phyloP scores from a whole-genome alignment of 1,140 invertebrate genomes.

The Lasaia peninsularis region DNA sequence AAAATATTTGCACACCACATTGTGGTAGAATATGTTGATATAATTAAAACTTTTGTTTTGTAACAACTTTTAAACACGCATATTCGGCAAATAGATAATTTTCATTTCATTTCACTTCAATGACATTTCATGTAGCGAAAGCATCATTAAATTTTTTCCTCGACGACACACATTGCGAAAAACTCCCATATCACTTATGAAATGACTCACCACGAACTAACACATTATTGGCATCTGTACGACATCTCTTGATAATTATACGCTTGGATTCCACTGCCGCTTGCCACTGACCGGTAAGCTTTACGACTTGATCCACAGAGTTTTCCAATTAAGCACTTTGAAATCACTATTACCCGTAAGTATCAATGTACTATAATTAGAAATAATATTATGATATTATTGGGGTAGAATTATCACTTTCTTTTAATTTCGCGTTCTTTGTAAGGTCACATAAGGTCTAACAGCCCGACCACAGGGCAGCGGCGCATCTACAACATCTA shows the following conservation, averaged over 20 bases:
- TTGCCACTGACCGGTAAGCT: conserved; percentile 7
- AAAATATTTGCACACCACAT: too few species aligned
- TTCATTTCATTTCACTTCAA: too few species aligned
- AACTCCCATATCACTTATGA: not conserved
- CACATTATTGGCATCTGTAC: not conserved
- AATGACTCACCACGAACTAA: not conserved
- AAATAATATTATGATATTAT: not conserved
- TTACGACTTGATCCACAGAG: not conserved
- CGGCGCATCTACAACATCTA: too few species aligned
- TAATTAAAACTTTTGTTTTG: too few species aligned
- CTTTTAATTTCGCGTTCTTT: conserved; percentile 30
- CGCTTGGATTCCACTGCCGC: conserved; percentile 11
- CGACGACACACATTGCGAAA: not conserved
- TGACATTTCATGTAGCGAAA: conserved; percentile 6
- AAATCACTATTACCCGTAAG: not conserved
- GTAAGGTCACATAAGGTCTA: too few species aligned
- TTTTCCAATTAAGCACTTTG: conserved; percentile 8
- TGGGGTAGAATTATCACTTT: not conserved
- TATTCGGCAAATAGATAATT: too few species aligned
- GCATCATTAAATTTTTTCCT: conserved; percentile 9
- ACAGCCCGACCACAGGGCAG: too few species aligned
- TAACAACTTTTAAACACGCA: too few species aligned
- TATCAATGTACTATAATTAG: not conserved
- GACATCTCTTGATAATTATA: not conserved
- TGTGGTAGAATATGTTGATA: too few species aligned